These are phyloP conservation scores for Gila orcuttii DNA, from an alignment of 2,113 vertebrate species.

Conservation along the genomic window DNA sequence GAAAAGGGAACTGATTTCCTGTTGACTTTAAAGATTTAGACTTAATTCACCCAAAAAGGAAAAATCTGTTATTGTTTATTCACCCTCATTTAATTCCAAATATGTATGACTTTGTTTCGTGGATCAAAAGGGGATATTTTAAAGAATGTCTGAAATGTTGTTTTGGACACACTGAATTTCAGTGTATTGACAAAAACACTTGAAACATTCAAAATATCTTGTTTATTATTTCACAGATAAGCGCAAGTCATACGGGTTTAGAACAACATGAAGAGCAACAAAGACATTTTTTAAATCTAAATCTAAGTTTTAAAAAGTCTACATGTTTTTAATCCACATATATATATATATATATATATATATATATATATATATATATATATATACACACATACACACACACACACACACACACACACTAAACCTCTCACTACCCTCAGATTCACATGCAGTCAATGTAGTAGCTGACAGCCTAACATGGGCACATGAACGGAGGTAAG, in stretches of 20 bases:
- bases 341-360: too few species aligned
- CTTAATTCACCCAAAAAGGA: neutral
- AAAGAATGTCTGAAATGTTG: neutral
- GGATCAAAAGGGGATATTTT: neutral
- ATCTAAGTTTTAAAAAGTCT: neutral
- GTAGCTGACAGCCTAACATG: neutral
- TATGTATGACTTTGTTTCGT: neutral
- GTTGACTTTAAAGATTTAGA: neutral
- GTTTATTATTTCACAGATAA: neutral
- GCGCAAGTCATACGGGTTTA: neutral
- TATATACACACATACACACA: neutral
- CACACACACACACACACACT: neutral
- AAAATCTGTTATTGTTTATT: neutral
- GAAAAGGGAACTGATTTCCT: neutral
- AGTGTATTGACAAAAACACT: neutral
- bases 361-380: too few species aligned
- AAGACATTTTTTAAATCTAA: neutral
- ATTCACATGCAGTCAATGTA: neutral
- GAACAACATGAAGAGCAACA: neutral
- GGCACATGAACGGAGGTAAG: neutral
- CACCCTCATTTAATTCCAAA: neutral
- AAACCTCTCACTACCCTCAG: neutral
- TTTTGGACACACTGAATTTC: neutral
- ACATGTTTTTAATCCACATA: neutral
- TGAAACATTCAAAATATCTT: neutral